Evolutionary conservation across 2,113 vertebrate species (phyloP).

Genomic region (Scatophagus argus): DNA sequence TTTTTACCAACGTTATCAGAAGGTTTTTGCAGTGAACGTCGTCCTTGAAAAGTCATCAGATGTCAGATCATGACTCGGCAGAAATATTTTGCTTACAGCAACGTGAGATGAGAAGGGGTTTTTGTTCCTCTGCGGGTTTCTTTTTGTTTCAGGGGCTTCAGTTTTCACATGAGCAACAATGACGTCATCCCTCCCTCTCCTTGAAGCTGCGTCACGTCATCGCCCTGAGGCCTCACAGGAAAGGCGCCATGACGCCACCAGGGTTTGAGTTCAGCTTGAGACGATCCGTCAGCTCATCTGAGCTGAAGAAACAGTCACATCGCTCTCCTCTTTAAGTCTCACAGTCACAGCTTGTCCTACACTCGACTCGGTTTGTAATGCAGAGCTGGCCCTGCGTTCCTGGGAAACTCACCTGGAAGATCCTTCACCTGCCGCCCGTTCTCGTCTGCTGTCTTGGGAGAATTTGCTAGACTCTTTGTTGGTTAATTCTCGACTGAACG

Average conservation of each 20-base stretch:
- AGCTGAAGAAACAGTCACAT: neutral
- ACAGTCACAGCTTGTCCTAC: too few relatives aligned
- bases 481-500: too few relatives aligned
- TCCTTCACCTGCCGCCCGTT: too few relatives aligned
- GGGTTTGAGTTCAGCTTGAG: neutral
- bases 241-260: neutral
- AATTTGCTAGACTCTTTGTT: too few relatives aligned
- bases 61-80: conserved; percentile 4
- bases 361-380: too few relatives aligned
- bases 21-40: too few relatives aligned
- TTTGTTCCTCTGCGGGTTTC: neutral
- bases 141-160: conserved; percentile 1
- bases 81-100: neutral
- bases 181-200: neutral
- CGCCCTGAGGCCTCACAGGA: neutral
- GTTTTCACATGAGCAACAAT: neutral
- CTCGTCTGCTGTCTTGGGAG: too few relatives aligned
- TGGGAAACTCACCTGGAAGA: too few relatives aligned
- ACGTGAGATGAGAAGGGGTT: neutral
- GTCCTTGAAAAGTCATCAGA: too few relatives aligned
- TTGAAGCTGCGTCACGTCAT: too few relatives aligned
- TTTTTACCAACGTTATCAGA: neutral
- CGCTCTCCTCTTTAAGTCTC: too few relatives aligned
- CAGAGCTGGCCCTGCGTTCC: too few relatives aligned
- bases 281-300: neutral